Base-by-base conservation (phyloP, 1,140 invertebrate genomes). In the Sinella curviseta region DNA sequence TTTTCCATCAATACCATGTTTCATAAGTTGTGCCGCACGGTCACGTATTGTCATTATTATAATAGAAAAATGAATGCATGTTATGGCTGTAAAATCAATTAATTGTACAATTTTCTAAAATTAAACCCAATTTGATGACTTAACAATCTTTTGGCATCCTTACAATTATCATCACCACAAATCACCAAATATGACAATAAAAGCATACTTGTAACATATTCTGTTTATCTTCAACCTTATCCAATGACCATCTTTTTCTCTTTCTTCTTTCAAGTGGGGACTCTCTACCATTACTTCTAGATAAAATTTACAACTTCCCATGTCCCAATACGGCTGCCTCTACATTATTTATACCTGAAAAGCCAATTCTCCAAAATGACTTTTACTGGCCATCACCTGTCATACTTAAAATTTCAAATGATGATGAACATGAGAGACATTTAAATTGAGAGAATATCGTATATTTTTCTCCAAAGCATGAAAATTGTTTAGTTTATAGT, bases 331-430 rank as follows among this genome's bases (percentile, higher is more conserved):
- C 17, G 17, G 17, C 39, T 60, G 57, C 57, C 57, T n/a, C 24
- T 14, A 17, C 24, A 17, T 60, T 17, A n/a, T 3, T 4, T 17
- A 12, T 12, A 60, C 57, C 57, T 26, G 24, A 60, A 60, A 48
- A 48, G 20, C 20, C 39, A 8, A 48, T 48, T 48, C 20, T 48
- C 14, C 57, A 12, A 3, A 26, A 60, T 60, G 57, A 60, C 57
- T 60, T 60, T 60, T 60, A 60, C 57, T 60, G 24, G 12, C 57
- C 57, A 17, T 60, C 57, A 60, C 57, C 57, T 60, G 57, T 60
- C 57, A 60, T n/a, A 60, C 57, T 4, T 60, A 60, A 60, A 60
- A n/a, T 26, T n/a, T 60, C 24, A 17, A 60, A 17, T 60, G 12
- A 16, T 26, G 3, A 12, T 60, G 14, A 12, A 14, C 57, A 60